A percentile compares a stretch with the other conserved stretches of the same genome.
Conservation (phyloP, 2,797 vertebrate genomes). For the Fratercula arctica region DNA sequence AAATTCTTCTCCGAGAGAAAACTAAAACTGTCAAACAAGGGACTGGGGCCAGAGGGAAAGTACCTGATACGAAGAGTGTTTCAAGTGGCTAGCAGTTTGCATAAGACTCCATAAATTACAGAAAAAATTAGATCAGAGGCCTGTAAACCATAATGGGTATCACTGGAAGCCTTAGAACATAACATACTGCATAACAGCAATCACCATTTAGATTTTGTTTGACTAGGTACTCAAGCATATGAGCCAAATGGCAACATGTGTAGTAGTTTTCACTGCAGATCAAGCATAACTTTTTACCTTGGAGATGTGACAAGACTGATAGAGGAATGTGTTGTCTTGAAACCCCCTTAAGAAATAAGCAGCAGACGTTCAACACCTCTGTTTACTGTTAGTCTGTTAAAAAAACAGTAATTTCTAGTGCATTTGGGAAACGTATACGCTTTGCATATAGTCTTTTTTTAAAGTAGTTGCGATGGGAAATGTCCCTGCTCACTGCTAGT, state of each 20-base stretch:
- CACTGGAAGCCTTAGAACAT: neutral
- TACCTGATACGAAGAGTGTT: neutral
- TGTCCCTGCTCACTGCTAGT: neutral
- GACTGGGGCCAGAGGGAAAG: neutral
- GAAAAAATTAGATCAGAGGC: neutral
- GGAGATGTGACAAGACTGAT: neutral
- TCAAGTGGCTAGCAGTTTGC: neutral
- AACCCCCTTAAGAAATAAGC: neutral
- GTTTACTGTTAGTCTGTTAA: neutral
- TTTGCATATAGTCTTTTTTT: neutral
- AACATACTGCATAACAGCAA: neutral
- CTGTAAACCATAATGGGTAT: neutral
- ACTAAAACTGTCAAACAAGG: neutral
- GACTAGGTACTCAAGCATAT: neutral
- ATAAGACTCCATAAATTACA: neutral
- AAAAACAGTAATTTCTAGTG: neutral
- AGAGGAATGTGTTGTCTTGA: neutral
- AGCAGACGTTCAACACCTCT: neutral
- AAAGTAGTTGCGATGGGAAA: neutral
- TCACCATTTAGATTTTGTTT: neutral
- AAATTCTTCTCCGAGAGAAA: neutral
- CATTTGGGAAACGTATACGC: neutral
- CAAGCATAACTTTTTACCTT: neutral
- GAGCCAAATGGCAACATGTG: neutral
- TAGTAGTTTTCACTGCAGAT: neutral